Base-by-base conservation (phyloP, 92 coral and sea anemone species). In the Epizoanthus stellaris region DNA sequence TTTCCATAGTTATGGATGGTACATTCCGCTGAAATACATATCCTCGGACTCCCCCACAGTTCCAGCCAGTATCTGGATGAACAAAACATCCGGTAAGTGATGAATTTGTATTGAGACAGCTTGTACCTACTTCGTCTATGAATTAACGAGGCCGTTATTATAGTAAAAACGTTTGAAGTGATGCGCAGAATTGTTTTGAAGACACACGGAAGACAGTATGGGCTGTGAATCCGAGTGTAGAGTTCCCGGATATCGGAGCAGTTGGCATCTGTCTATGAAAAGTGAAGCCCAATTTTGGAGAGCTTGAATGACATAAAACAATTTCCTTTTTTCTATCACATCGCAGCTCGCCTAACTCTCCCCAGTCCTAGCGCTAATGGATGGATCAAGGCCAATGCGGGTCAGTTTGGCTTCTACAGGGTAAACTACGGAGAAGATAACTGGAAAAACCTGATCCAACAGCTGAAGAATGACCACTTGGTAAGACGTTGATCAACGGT, bases 381-480 rank as follows among this genome's bases (percentile, higher is more conserved):
- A 1, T 96, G 99, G 99, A 89, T 96, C 74, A 96, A 96, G 85
- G 99, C 95, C 17, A 96, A 96, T 87, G 94, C 90, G 59, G 94
- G 93, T 2, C 99, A 96, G 84, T 89, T 91, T 68, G 99, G 99
- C 53, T 91, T 95, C 76, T 96, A 96, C 80, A 95, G 99, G 13
- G 99, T 96, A 21, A 96, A 96, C 91, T 96, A 96, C 79, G 93
- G 87, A 52, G 84, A 91, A 43, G 89, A 80, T 6, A 96, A 96
- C 93, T 96, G 99, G 99, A 61, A 89, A 20, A 87, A 80, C 13
- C 94, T 96, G 47, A 88, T 80, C 25, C 87, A 89, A n/a, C 98
- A 96, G 39, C 94, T 96, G 16, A 84, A 86, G 4, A 88, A 69
- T 3, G 84, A 96, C 77, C 99, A 96, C 91, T 85, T 68, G 94